A percentile compares a stretch with the other conserved stretches of the same genome.
These are phyloP conservation scores for Manacus vitellinus DNA, from an alignment of 2,113 vertebrate genomes.

Conservation along the genomic window DNA sequence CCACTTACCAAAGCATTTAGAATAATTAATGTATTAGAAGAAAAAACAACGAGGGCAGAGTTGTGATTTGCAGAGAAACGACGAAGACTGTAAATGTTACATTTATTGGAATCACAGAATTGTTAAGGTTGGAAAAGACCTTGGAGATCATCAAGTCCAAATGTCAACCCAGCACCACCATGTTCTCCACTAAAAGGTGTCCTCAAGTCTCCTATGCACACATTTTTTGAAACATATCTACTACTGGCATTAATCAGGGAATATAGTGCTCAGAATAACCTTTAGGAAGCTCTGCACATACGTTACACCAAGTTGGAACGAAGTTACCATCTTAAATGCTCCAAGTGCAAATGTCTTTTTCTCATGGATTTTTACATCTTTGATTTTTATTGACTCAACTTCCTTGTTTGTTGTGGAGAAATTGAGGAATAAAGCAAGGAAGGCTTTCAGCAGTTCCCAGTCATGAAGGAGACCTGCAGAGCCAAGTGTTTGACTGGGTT, in stretches of 20 bases:
- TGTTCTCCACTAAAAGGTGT: not conserved
- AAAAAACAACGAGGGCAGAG: fast-evolving
- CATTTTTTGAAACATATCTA: not conserved
- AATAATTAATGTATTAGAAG: not conserved
- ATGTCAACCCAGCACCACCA: not conserved
- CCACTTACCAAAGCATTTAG: not conserved
- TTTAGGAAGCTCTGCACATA: fast-evolving
- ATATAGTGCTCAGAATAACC: fast-evolving
- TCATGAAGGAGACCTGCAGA: fast-evolving
- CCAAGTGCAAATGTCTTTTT: not conserved
- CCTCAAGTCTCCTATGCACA: fast-evolving
- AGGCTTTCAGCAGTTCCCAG: not conserved
- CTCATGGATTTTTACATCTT: not conserved
- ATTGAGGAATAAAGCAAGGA: not conserved
- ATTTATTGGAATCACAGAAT: not conserved
- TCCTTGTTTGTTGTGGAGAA: not conserved
- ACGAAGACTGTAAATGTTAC: fast-evolving
- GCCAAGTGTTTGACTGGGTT: not conserved
- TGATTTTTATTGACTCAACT: not conserved
- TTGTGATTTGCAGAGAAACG: not conserved
- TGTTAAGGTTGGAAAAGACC: not conserved
- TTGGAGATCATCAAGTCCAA: not conserved
- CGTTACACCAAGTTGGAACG: fast-evolving
- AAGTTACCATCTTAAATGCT: not conserved
- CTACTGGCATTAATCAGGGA: fast-evolving